phyloP scores from a whole-genome alignment of 2,888 invertebrate species.

The Tanypteryx hageni region DNA sequence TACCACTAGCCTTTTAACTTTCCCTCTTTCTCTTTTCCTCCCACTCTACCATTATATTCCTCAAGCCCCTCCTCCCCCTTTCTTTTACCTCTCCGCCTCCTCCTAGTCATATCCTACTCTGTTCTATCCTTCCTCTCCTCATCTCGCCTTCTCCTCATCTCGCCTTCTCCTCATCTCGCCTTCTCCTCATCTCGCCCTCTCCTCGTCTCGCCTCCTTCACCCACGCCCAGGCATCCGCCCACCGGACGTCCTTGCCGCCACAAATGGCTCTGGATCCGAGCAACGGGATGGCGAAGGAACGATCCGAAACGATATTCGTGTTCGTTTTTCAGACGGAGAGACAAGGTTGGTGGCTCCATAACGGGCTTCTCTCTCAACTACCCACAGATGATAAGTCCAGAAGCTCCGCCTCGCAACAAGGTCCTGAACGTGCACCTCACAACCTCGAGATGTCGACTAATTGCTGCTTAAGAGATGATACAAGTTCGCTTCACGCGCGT shows the following conservation, averaged over 20 bases:
- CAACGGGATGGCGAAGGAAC: slow-evolving; percentile 27
- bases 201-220: not conserved
- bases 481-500: no score
- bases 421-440: not conserved
- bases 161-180: not conserved
- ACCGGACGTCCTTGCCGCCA: slow-evolving; percentile 60
- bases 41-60: not conserved
- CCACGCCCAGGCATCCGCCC: slow-evolving; percentile 12
- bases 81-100: no score
- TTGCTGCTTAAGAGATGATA: no score
- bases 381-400: not conserved
- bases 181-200: not conserved
- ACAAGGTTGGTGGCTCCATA: slow-evolving; percentile 41
- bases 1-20: not conserved
- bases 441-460: not conserved
- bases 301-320: slow-evolving; percentile 34
- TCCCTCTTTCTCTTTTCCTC: slow-evolving; percentile 13
- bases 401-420: not conserved
- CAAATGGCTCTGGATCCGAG: slow-evolving; percentile 41
- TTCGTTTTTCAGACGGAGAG: not conserved
- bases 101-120: no score
- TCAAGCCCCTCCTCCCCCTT: not conserved
- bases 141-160: not conserved
- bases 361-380: slow-evolving; percentile 41
- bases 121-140: not conserved